phyloP scores from a whole-genome alignment of 2,113 vertebrate species.

The Glareola pratincola region DNA sequence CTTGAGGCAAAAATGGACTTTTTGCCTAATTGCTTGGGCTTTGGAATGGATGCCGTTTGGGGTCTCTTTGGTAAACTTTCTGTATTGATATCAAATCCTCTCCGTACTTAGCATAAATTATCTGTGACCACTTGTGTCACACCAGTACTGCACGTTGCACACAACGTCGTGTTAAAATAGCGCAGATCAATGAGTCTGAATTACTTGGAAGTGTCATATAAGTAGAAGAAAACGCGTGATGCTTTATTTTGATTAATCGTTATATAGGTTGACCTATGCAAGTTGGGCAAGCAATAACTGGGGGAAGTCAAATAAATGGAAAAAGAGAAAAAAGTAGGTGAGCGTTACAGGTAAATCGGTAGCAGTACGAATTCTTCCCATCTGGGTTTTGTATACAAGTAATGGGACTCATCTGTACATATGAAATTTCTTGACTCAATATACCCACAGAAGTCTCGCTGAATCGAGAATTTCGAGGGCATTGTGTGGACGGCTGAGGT shows the following conservation, averaged over 20 bases:
- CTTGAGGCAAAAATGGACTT: too few relatives aligned
- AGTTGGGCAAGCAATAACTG: neutral
- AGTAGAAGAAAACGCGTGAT: neutral
- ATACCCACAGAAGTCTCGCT: neutral
- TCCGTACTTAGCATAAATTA: fast-evolving
- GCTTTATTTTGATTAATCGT: neutral
- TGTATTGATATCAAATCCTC: too few relatives aligned
- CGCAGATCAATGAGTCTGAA: neutral
- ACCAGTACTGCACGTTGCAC: neutral
- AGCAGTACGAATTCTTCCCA: neutral
- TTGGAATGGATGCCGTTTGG: too few relatives aligned
- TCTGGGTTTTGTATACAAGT: neutral
- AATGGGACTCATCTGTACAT: fast-evolving
- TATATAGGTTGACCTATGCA: fast-evolving
- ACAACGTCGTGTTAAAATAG: fast-evolving
- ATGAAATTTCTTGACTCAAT: neutral
- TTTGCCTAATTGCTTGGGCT: too few relatives aligned
- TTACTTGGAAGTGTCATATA: neutral
- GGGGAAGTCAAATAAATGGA: neutral
- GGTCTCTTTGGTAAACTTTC: too few relatives aligned
- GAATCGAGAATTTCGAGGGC: neutral
- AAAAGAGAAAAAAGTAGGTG: neutral
- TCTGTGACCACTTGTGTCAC: neutral
- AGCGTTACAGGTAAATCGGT: fast-evolving
- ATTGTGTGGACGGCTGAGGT: fast-evolving